Conservation (phyloP, 2,797 vertebrate species). For the Alfaro cultratus region DNA sequence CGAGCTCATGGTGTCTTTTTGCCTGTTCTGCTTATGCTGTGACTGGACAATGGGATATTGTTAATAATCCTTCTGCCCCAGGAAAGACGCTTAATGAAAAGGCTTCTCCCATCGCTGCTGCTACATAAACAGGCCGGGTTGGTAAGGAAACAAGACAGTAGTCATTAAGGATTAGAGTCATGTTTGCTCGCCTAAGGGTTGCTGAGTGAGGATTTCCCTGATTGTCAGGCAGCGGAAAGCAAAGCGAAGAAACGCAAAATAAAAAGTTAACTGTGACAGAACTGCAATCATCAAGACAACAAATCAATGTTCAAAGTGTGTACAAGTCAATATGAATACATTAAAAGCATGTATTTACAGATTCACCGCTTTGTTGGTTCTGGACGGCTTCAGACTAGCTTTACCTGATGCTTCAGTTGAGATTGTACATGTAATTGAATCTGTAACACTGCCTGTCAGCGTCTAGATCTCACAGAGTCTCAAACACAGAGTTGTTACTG, state of each 20-base stretch:
- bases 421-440: constrained; percentile 19
- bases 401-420: constrained; percentile 12
- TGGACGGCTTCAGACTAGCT: constrained; percentile 31
- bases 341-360: constrained; percentile 26
- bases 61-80: constrained; percentile 34
- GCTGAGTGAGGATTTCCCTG: constrained; percentile 50
- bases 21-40: constrained; percentile 2
- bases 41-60: constrained; percentile 54
- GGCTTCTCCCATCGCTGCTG: constrained; percentile 10
- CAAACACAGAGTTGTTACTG: not conserved
- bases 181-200: constrained; percentile 55
- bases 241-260: constrained; percentile 15
- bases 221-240: constrained; percentile 27
- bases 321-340: not conserved
- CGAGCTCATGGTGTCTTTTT: constrained; percentile 29
- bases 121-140: constrained; percentile 57
- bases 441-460: constrained; percentile 11
- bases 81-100: constrained; percentile 37
- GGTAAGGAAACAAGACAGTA: constrained; percentile 60
- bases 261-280: constrained; percentile 17
- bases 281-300: constrained; percentile 24
- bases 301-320: constrained; percentile 14
- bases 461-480: constrained; percentile 17
- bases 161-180: constrained; percentile 46
- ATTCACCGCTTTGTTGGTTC: constrained; percentile 21